These are phyloP conservation scores for Ailurus styani DNA, from an alignment of 2,113 vertebrate genomes.

Conservation along the genomic window DNA sequence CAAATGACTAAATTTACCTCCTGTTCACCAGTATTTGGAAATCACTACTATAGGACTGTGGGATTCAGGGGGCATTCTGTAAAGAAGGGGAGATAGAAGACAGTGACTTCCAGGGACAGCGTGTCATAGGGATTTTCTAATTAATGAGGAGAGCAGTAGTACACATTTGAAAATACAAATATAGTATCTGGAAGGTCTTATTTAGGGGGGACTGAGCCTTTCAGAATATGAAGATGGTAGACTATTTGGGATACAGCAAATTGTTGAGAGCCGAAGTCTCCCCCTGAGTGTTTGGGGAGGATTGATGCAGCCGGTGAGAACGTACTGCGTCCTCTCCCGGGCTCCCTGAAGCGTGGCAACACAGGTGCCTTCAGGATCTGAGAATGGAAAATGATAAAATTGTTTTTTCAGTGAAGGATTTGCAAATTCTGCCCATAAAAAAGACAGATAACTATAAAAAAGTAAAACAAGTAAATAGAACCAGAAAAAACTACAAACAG, in stretches of 20 bases:
- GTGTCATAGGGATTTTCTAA: neutral
- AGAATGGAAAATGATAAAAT: neutral
- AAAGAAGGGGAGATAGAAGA: neutral
- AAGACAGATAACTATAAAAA: neutral
- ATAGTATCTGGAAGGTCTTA: neutral
- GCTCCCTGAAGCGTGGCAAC: neutral
- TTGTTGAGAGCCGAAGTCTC: neutral
- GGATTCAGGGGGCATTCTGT: neutral
- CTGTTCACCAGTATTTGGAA: neutral
- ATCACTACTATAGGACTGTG: neutral
- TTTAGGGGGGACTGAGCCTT: neutral
- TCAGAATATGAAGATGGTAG: neutral
- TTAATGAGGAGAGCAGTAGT: neutral
- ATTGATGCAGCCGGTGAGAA: no score
- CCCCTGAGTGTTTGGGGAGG: neutral
- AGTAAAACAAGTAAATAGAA: neutral
- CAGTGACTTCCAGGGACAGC: neutral
- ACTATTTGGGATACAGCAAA: neutral
- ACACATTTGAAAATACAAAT: neutral
- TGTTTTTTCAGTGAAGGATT: neutral
- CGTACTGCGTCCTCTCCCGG: accelerated
- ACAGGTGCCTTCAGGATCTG: neutral
- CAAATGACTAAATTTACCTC: neutral
- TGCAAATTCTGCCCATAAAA: neutral
- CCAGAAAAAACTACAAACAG: neutral